phyloP scores from a whole-genome alignment of 23 tunicate genomes.

The Pegea sp. region DNA sequence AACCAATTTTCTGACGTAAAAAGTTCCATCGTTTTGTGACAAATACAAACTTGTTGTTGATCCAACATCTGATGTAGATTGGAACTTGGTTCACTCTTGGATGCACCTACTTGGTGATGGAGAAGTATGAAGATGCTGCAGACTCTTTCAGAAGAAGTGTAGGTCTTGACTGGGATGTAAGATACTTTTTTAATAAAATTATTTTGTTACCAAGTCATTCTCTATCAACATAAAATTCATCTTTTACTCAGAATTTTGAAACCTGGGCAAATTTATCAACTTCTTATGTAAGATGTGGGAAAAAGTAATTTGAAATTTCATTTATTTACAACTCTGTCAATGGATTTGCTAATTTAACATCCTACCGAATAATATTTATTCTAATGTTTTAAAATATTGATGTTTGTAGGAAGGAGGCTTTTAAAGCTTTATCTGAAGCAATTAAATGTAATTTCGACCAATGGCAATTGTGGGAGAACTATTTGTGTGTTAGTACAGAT shows the following conservation, averaged over 20 bases:
- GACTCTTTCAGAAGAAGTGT: slow-evolving; percentile 71
- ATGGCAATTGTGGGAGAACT: slow-evolving; percentile 95
- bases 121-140: slow-evolving; percentile 51
- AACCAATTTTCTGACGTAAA: too few relatives aligned
- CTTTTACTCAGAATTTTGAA: slow-evolving; percentile 46
- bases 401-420: slow-evolving; percentile 34
- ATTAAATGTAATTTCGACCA: slow-evolving; percentile 64
- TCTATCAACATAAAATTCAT: background rate
- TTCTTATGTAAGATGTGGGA: slow-evolving; percentile 35
- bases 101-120: slow-evolving; percentile 27
- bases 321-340: too few relatives aligned
- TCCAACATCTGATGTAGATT: slow-evolving; percentile 25
- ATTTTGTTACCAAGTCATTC: background rate
- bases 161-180: slow-evolving; percentile 81
- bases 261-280: slow-evolving; percentile 79
- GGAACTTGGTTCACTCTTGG: slow-evolving; percentile 90
- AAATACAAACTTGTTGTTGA: background rate
- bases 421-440: slow-evolving; percentile 45
- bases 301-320: slow-evolving; percentile 43
- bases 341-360: background rate
- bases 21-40: too few relatives aligned
- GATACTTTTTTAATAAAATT: slow-evolving; percentile 1
- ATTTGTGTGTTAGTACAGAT: slow-evolving; percentile 27
- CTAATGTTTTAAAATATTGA: background rate
- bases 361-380: background rate